phyloP scores from a whole-genome alignment of 1,140 invertebrate genomes.

The Caenorhabditis brenneri region DNA sequence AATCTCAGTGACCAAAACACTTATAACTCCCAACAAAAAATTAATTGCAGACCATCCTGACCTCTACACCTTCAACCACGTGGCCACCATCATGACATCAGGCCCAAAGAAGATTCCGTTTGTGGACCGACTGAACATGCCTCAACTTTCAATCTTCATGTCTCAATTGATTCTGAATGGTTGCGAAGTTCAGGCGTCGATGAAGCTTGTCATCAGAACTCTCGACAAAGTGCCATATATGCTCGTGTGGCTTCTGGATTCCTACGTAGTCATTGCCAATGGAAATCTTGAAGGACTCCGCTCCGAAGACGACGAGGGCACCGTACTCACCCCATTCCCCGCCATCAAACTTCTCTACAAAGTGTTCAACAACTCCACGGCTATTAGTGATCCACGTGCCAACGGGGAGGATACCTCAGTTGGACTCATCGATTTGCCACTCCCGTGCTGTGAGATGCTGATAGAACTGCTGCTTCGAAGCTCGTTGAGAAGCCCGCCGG shows the following conservation, averaged over 20 bases:
- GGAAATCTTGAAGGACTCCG: conserved; percentile 50
- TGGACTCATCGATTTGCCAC: conserved; percentile 61
- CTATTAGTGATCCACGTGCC: conserved; percentile 62
- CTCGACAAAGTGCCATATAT: conserved; percentile 59
- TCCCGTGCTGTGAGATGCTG: conserved; percentile 52
- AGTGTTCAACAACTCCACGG: conserved; percentile 59
- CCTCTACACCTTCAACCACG: conserved; percentile 11
- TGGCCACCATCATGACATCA: neutral
- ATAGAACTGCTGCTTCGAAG: conserved; percentile 58
- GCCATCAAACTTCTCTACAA: conserved; percentile 64
- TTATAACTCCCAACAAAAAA: too few species aligned
- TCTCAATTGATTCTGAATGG: conserved; percentile 61
- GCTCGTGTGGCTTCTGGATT: conserved; percentile 65
- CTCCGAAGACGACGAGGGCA: neutral
- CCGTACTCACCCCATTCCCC: conserved; percentile 54
- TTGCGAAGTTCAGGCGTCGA: conserved; percentile 61
- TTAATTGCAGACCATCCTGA: neutral
- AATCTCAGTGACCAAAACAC: too few species aligned
- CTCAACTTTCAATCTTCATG: conserved; percentile 53
- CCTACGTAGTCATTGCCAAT: conserved; percentile 61
- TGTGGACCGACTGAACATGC: conserved; percentile 27
- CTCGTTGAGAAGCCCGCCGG: conserved; percentile 57
- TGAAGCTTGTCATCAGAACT: conserved; percentile 62
- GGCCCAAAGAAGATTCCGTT: conserved; percentile 2
- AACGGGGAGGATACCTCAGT: conserved; percentile 65